These are phyloP conservation scores for Rhagologus leucostigma DNA, from an alignment of 2,113 vertebrate genomes.

Conservation along the genomic window DNA sequence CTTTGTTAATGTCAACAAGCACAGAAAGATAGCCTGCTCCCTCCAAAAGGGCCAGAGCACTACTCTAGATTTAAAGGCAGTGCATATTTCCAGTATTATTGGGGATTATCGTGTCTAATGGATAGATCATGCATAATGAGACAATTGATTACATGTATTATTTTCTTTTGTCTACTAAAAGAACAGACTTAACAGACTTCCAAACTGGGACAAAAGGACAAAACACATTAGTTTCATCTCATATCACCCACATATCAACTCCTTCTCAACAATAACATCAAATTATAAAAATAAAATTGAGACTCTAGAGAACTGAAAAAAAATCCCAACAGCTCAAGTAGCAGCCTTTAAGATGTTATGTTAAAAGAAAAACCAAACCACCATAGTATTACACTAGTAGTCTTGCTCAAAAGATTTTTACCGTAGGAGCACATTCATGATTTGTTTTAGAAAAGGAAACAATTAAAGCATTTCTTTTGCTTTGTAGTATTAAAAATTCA, in stretches of 20 bases:
- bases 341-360: not conserved
- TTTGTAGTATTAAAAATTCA: not conserved
- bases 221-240: not conserved
- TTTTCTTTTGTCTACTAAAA: not conserved
- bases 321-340: not conserved
- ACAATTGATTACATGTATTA: not conserved
- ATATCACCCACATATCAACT: not conserved
- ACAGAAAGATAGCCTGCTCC: not conserved
- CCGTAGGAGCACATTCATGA: not conserved
- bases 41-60: not conserved
- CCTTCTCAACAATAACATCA: not conserved
- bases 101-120: not conserved
- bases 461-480: not conserved
- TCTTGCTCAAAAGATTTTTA: not conserved
- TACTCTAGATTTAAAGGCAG: not conserved
- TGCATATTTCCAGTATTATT: not conserved
- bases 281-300: not conserved
- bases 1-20: accelerated
- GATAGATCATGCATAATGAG: not conserved
- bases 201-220: not conserved
- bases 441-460: not conserved
- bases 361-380: not conserved
- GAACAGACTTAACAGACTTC: not conserved
- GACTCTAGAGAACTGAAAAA: not conserved
- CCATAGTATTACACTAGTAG: not conserved